Conservation (phyloP, 2,113 vertebrate species). For the Myodes glareolus region DNA sequence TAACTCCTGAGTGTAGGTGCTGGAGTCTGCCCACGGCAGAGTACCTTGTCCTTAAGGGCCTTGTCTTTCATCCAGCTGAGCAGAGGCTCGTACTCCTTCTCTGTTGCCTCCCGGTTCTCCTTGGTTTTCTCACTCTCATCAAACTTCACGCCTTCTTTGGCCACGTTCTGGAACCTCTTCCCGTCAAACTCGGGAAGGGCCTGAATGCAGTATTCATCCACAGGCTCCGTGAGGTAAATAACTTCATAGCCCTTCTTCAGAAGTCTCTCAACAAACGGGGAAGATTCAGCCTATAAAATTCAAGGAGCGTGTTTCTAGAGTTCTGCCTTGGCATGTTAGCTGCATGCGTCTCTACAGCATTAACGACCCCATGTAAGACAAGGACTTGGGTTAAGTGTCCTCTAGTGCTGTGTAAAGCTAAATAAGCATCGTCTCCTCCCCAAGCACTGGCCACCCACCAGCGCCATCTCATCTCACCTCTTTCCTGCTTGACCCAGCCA, state of each 20-base stretch:
- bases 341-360: not conserved
- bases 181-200: constrained; percentile 98
- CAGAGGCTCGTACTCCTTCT: constrained; percentile 97
- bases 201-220: constrained; percentile 99
- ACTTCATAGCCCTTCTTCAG: constrained; percentile 99
- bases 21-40: not conserved
- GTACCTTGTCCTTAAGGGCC: constrained; percentile 96
- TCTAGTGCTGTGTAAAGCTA: not conserved
- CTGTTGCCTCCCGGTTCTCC: constrained; percentile 93
- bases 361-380: not conserved
- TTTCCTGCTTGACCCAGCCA: constrained; percentile 96
- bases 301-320: not conserved
- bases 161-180: constrained; percentile 98
- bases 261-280: constrained; percentile 96
- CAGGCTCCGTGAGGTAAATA: constrained; percentile 97
- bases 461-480: constrained; percentile 87
- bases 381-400: not conserved
- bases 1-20: not conserved
- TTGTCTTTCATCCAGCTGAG: constrained; percentile 98
- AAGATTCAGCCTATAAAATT: constrained; percentile 92
- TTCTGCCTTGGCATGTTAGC: not conserved
- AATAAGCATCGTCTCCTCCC: not conserved
- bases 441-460: not conserved
- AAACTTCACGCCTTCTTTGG: constrained; percentile 97
- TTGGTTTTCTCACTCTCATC: constrained; percentile 97